Conservation (phyloP, 2,888 invertebrate species). For the Tipula helvola region DNA sequence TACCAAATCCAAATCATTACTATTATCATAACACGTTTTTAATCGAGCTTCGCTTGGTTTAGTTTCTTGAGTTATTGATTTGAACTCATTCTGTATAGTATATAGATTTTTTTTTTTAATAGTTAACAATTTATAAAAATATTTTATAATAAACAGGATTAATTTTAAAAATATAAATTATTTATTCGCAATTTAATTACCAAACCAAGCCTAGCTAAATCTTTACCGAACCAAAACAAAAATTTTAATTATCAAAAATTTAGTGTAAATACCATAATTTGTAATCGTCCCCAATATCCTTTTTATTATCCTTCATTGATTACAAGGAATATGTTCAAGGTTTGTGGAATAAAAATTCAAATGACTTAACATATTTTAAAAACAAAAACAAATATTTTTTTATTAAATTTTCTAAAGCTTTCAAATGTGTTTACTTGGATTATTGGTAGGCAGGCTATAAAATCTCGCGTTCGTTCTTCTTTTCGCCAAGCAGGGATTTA, state of each 20-base stretch:
- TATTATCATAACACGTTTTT: not conserved
- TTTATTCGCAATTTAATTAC: not conserved
- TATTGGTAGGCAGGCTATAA: not conserved
- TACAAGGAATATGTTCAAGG: not conserved
- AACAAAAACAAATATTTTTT: not conserved
- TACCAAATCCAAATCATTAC: not conserved
- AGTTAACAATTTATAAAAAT: not conserved
- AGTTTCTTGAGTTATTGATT: not conserved
- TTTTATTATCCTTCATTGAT: not conserved
- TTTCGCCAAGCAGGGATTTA: not conserved
- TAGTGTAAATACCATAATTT: not conserved
- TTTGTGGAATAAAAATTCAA: not conserved
- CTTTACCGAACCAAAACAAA: not conserved
- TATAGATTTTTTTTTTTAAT: not conserved
- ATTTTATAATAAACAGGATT: not conserved
- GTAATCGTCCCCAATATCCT: not conserved
- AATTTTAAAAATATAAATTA: slow-evolving; percentile 4
- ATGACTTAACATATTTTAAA: not conserved
- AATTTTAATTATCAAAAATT: not conserved
- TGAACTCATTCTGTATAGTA: not conserved
- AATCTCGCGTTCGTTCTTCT: not conserved
- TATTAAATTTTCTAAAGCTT: not conserved
- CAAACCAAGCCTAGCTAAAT: not conserved
- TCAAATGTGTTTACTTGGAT: not conserved
- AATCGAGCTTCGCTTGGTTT: not conserved